Evolutionary conservation across 2,888 invertebrate genomes (phyloP).

Genomic region (Electrophaes corylata): DNA sequence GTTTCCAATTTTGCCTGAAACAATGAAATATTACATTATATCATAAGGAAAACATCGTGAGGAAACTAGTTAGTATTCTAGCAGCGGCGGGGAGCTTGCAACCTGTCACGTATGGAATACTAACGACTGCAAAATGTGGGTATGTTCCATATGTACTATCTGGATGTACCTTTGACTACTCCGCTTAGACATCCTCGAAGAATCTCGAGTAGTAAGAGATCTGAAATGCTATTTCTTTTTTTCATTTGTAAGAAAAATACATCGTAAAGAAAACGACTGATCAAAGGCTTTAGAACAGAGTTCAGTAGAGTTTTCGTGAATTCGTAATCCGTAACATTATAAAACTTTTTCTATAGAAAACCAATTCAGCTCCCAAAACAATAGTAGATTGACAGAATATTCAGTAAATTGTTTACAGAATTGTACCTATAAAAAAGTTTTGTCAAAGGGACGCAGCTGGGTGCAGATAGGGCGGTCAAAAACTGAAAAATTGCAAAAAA

Average conservation of each 20-base stretch:
- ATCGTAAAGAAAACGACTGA: not conserved
- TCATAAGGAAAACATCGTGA: too few species aligned
- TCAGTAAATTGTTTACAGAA: conserved; percentile 46
- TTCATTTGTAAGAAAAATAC: too few species aligned
- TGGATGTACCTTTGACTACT: too few species aligned
- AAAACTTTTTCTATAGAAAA: conserved; percentile 28
- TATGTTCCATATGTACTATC: too few species aligned
- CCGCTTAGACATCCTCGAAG: too few species aligned
- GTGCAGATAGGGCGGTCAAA: not conserved
- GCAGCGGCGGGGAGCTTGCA: too few species aligned
- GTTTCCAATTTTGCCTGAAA: conserved; percentile 96
- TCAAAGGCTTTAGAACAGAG: not conserved
- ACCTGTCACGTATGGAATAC: too few species aligned
- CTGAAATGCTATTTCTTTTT: too few species aligned
- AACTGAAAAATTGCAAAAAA: not conserved
- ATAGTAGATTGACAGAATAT: conserved; percentile 54
- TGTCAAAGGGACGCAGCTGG: conserved; percentile 36
- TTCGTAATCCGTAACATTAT: conserved; percentile 8
- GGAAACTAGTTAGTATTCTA: too few species aligned
- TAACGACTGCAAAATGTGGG: too few species aligned
- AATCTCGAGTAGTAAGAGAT: too few species aligned
- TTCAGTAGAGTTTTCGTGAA: not conserved
- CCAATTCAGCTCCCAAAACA: conserved; percentile 41
- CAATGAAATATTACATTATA: conserved; percentile 55
- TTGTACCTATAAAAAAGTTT: conserved; percentile 53